Percentiles rank a stretch among this genome's conserved stretches.
phyloP scores from a whole-genome alignment of 2,888 invertebrate species.

The Euphydryas editha region DNA sequence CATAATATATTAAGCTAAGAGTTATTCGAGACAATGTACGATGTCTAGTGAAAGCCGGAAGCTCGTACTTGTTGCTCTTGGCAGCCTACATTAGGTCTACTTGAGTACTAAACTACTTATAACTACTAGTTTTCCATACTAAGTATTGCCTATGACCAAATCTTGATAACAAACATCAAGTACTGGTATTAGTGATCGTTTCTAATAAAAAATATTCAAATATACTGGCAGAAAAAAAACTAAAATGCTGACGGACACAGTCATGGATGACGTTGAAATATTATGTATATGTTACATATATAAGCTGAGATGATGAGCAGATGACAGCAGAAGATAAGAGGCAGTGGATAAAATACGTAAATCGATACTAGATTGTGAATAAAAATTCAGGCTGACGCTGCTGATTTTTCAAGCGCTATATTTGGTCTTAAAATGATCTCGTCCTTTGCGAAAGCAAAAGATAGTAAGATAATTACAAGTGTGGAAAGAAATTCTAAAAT shows the following conservation, averaged over 20 bases:
- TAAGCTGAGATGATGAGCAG: too few species aligned
- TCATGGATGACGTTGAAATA: too few species aligned
- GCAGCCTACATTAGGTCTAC: slow-evolving; percentile 25
- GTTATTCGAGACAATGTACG: slow-evolving; percentile 11
- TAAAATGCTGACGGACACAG: background rate
- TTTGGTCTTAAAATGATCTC: too few species aligned
- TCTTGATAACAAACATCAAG: background rate
- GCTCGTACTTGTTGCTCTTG: slow-evolving; percentile 23
- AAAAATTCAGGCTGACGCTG: too few species aligned
- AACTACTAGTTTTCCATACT: slow-evolving; percentile 12
- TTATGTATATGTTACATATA: too few species aligned
- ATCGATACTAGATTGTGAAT: too few species aligned
- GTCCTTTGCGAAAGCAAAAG: too few species aligned
- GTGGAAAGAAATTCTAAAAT: too few species aligned
- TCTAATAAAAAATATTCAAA: background rate
- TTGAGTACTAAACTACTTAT: slow-evolving; percentile 2
- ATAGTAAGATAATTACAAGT: too few species aligned
- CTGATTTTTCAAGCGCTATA: too few species aligned
- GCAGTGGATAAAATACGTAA: too few species aligned
- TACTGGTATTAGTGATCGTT: background rate
- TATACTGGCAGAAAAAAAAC: background rate
- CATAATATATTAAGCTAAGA: slow-evolving; percentile 14
- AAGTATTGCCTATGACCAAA: slow-evolving; percentile 11
- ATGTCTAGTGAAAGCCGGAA: slow-evolving; percentile 30
- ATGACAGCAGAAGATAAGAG: too few species aligned